Conservation (phyloP, 2,797 vertebrate species). For the Onychomys arenicola region DNA sequence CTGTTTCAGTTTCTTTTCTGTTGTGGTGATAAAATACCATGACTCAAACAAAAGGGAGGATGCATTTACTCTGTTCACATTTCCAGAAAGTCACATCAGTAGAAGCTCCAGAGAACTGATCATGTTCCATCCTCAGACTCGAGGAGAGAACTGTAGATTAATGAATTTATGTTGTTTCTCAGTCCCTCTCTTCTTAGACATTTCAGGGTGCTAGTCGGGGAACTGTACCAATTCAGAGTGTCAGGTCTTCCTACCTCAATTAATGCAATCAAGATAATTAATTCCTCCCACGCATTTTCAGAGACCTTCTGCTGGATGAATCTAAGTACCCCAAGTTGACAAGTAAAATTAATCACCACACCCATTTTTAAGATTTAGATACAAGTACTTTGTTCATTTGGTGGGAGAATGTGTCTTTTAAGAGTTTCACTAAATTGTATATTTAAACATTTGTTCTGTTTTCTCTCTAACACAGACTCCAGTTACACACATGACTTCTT, state of each 20-base stretch:
- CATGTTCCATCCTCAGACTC: not conserved
- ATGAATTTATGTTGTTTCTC: not conserved
- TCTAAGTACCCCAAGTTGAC: not conserved
- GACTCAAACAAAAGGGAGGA: not conserved
- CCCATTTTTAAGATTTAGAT: not conserved
- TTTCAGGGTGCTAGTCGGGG: not conserved
- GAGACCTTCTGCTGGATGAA: not conserved
- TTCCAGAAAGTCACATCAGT: not conserved
- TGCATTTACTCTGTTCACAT: not conserved
- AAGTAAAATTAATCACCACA: not conserved
- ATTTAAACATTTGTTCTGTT: slow-evolving; percentile 17
- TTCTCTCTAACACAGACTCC: not conserved
- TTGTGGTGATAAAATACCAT: not conserved
- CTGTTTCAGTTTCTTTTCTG: not conserved
- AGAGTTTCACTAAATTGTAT: not conserved
- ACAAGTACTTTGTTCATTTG: not conserved
- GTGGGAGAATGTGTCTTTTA: not conserved
- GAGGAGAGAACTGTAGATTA: not conserved
- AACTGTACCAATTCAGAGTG: not conserved
- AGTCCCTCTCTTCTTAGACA: not conserved
- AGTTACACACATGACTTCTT: not conserved
- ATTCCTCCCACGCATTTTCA: not conserved
- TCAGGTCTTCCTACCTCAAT: not conserved
- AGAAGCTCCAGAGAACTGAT: not conserved
- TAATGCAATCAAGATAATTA: not conserved